These are phyloP conservation scores for Lytechinus pictus DNA, from an alignment of 35 echinoderm and acorn worm genomes.

Conservation along the genomic window DNA sequence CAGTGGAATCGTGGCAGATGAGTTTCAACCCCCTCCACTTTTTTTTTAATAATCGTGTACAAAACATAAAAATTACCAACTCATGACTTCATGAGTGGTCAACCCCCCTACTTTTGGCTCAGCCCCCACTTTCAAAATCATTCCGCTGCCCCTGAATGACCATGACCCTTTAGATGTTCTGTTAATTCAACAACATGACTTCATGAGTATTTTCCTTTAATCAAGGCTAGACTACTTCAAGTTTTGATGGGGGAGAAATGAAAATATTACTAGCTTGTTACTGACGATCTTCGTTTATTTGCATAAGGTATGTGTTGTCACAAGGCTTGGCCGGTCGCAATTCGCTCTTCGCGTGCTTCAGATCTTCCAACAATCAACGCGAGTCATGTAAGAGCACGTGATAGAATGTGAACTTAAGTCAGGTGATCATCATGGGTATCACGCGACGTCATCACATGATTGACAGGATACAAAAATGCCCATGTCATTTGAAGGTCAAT, in stretches of 20 bases:
- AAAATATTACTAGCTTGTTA: background rate
- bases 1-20: too few relatives aligned
- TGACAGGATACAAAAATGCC: background rate
- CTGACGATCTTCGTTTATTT: background rate
- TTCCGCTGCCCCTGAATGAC: background rate
- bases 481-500: background rate
- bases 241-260: background rate
- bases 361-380: background rate
- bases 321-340: background rate
- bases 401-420: background rate
- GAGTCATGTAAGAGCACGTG: background rate
- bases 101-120: too few relatives aligned
- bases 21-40: background rate
- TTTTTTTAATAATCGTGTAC: background rate
- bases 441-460: background rate
- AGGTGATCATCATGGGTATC: background rate
- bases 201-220: background rate
- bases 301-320: background rate
- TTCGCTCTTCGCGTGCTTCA: background rate
- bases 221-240: background rate
- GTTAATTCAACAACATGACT: background rate
- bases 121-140: too few relatives aligned
- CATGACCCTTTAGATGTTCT: background rate
- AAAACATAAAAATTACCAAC: too few relatives aligned
- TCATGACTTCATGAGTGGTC: too few relatives aligned